phyloP scores from a whole-genome alignment of 2,888 invertebrate species.

The Piscicola geometra region DNA sequence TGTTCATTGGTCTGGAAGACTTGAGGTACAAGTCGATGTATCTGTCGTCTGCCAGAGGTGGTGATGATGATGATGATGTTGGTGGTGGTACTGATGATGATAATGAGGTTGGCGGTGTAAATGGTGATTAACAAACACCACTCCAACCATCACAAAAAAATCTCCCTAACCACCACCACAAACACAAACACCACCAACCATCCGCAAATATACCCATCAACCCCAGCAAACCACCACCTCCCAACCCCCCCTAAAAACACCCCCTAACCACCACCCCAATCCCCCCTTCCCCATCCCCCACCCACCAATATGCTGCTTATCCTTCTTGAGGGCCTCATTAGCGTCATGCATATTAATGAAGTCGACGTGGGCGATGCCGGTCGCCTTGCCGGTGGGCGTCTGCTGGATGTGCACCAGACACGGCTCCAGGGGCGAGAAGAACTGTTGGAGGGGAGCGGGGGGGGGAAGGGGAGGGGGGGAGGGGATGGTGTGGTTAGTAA shows the following conservation, averaged over 20 bases:
- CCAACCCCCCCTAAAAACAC: too few relatives aligned
- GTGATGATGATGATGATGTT: too few relatives aligned
- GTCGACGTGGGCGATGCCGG: constrained; percentile 85
- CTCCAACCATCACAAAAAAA: not conserved
- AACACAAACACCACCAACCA: not conserved
- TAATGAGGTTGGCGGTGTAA: too few relatives aligned
- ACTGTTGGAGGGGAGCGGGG: constrained; percentile 10
- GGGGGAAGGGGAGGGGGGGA: too few relatives aligned
- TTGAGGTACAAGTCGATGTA: constrained; percentile 8
- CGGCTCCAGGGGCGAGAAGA: constrained; percentile 11
- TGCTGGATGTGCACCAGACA: constrained; percentile 71
- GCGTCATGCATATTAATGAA: constrained; percentile 72
- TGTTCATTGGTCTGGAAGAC: not conserved
- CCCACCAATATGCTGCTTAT: constrained; percentile 82
- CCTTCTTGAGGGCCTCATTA: constrained; percentile 73
- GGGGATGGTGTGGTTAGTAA: too few relatives aligned
- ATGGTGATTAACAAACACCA: too few relatives aligned
- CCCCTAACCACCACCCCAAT: too few relatives aligned
- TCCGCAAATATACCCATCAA: too few relatives aligned
- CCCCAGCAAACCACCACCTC: too few relatives aligned
- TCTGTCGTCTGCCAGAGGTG: constrained; percentile 1
- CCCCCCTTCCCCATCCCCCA: too few relatives aligned
- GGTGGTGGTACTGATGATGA: too few relatives aligned
- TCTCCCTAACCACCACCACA: not conserved
- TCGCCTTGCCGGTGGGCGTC: constrained; percentile 79